Evolutionary conservation across 2,797 vertebrate species (phyloP).

Genomic region (Anisognathus igniventris): DNA sequence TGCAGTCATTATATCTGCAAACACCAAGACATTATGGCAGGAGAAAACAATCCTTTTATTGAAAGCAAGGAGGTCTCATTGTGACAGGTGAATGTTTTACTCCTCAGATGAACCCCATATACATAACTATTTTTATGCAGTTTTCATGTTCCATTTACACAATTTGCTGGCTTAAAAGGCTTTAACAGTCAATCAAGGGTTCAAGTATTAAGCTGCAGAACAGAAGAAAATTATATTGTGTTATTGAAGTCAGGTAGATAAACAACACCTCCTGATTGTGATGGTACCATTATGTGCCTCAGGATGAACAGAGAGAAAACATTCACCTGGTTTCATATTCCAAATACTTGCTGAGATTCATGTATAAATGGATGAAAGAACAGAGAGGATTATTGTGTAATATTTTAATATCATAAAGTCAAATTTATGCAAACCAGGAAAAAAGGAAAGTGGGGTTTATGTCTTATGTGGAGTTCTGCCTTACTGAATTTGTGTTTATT

Average conservation of each 20-base stretch:
- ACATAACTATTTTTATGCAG: not conserved
- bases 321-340: conserved; percentile 35
- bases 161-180: conserved; percentile 9
- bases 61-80: not conserved
- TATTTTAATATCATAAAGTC: conserved; percentile 37
- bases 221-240: conserved; percentile 4
- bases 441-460: not conserved
- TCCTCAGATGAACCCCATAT: not conserved
- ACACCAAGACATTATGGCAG: not conserved
- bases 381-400: conserved; percentile 13
- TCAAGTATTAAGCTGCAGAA: not conserved
- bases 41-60: conserved; percentile 28
- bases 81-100: conserved; percentile 31
- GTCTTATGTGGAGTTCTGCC: not conserved
- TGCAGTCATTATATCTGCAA: not conserved
- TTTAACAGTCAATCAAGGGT: conserved; percentile 30
- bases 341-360: conserved; percentile 8
- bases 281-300: conserved; percentile 9
- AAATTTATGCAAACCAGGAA: conserved; percentile 38
- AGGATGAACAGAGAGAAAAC: not conserved
- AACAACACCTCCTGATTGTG: conserved; percentile 27
- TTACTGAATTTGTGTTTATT: conserved; percentile 19
- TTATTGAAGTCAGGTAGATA: conserved; percentile 5
- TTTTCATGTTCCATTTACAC: not conserved
- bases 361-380: conserved; percentile 47